Conservation (phyloP, 1,140 invertebrate species). For the Palaemon carinicauda region DNA sequence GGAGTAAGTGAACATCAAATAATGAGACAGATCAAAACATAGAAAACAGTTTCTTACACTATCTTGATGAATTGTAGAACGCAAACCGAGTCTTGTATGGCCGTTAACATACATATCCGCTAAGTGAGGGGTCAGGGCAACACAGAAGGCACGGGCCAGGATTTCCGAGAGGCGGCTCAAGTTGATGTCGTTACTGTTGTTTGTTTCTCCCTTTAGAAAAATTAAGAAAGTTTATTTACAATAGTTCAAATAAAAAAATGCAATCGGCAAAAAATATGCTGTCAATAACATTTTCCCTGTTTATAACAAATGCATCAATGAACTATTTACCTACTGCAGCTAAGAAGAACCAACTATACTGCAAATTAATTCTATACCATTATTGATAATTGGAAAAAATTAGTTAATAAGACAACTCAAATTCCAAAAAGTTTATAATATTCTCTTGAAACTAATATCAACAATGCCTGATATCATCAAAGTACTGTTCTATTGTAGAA, state of each 20-base stretch:
- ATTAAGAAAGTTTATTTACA: neutral
- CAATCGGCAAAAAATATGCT: neutral
- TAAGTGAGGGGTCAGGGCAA: conserved; percentile 79
- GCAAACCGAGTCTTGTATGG: conserved; percentile 77
- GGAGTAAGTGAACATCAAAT: neutral
- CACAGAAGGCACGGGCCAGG: conserved; percentile 79
- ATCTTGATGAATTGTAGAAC: conserved; percentile 79
- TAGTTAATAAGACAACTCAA: too few relatives aligned
- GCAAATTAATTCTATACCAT: too few relatives aligned
- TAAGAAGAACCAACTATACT: too few relatives aligned
- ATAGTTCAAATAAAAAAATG: neutral
- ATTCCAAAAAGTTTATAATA: too few relatives aligned
- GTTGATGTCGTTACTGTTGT: conserved; percentile 71
- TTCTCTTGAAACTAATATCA: too few relatives aligned
- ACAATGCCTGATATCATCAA: too few relatives aligned
- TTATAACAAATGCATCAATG: too few relatives aligned
- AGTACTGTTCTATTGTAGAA: too few relatives aligned
- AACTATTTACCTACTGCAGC: too few relatives aligned
- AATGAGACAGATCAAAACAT: too few relatives aligned
- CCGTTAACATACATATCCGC: conserved; percentile 77
- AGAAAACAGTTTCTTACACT: conserved; percentile 70
- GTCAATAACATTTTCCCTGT: too few relatives aligned
- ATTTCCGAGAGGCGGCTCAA: conserved; percentile 81
- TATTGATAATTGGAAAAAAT: too few relatives aligned
- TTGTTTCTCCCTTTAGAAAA: conserved; percentile 60